Evolutionary conservation across 2,113 vertebrate species (phyloP), one percentile per base, ranked within the genome.

Genomic region (Mormoops blainvillei): DNA sequence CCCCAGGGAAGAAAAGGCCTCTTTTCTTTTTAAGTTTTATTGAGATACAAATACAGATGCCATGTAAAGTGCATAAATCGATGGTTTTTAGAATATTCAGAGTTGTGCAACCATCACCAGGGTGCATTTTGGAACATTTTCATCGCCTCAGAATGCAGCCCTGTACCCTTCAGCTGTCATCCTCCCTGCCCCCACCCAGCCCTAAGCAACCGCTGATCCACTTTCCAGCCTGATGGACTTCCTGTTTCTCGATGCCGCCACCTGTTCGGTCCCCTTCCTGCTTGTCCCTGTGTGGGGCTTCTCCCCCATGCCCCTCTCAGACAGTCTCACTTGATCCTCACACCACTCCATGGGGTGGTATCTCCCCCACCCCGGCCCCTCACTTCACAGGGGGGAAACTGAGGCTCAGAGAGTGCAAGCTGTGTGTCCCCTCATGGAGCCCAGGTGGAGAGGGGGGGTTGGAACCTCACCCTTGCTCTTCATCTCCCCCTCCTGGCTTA

Each of bases 151-250:
- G 80, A 80, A 48, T 33, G 63, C 48, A 73, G 11, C 33, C 41
- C 38, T 4, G 1, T 11, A 0, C 8, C 14, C 22, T 24, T 61
- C 36, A 41, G 15, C 78, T 11, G 0, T 38, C 71, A 20, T 52
- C 5, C 68, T 11, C 71, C 48, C 12, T 26, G 43, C 16, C 24
- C 13, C 2, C 2, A 28, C 45, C 36, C 16, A 15, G n/a, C 68
- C 84, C 26, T 18, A 28, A 58, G 28, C 5, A 45, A 4, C 24
- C 11, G 2, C 48, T 20, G 4, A 7, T 80, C 63, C 50, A 2
- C 82, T 31, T 70, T 68, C 48, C 15, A 2, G 19, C 43, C n/a
- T 16, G 16, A 0, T 0, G 5, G 48, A 31, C 15, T 31, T 70
- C 58, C 65, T 12, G 0, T 36, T n/a, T 80, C 73, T 54, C 5